A percentile compares a stretch with the other conserved stretches of the same genome.
Conservation (phyloP, 2,113 vertebrate genomes). For the Pelobates fuscus region DNA sequence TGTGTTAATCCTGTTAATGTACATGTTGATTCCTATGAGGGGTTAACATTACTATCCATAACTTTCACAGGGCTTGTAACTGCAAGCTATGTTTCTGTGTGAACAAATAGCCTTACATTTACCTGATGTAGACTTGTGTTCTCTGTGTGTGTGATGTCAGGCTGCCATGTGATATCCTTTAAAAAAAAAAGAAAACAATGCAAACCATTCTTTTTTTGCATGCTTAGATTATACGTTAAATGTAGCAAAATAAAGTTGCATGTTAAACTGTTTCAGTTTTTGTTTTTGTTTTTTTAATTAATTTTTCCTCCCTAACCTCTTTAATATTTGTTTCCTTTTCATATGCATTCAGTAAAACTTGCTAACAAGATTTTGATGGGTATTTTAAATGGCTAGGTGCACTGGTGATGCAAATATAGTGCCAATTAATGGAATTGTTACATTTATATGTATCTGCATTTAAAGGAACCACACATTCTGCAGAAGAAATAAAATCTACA, state of each 20-base stretch:
- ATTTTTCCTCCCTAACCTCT: conserved; percentile 40
- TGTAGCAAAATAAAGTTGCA: conserved; percentile 85
- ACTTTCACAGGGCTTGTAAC: conserved; percentile 70
- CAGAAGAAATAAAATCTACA: conserved; percentile 52
- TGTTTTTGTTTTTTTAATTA: conserved; percentile 68
- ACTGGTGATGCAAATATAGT: conserved; percentile 73
- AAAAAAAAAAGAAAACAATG: conserved; percentile 60
- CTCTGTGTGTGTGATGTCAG: conserved; percentile 70
- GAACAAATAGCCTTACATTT: conserved; percentile 77
- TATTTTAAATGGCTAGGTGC: conserved; percentile 24
- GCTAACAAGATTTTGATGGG: not conserved
- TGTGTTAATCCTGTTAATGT: conserved; percentile 73
- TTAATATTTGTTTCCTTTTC: conserved; percentile 60
- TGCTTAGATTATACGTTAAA: conserved; percentile 79
- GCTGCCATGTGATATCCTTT: conserved; percentile 76
- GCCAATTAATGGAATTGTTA: conserved; percentile 76
- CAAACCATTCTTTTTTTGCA: conserved; percentile 86
- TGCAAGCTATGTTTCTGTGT: conserved; percentile 75
- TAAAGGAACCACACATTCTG: conserved; percentile 77
- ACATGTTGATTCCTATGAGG: conserved; percentile 69
- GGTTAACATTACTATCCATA: conserved; percentile 71
- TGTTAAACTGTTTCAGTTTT: conserved; percentile 78
- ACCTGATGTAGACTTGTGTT: conserved; percentile 82
- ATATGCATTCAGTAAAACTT: too few species aligned
- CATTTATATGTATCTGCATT: conserved; percentile 82